Evolutionary conservation across 2,113 vertebrate species (phyloP).

Genomic region (Brachypodius melanocephalos): DNA sequence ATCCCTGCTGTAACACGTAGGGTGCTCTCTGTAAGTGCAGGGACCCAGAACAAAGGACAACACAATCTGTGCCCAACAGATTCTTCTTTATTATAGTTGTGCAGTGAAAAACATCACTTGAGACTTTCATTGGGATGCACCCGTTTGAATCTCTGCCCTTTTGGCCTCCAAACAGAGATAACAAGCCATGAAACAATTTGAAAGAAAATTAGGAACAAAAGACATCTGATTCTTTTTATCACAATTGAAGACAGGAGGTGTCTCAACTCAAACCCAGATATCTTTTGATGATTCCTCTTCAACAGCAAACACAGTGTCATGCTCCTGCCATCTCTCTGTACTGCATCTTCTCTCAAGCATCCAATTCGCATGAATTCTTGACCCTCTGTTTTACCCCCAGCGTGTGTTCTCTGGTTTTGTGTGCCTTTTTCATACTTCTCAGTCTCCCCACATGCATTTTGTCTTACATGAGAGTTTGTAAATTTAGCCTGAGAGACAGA

Average conservation of each 20-base stretch:
- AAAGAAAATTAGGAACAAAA: constrained; percentile 38
- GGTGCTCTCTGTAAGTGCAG: not conserved
- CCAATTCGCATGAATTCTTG: not conserved
- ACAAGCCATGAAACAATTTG: not conserved
- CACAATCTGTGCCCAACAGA: not conserved
- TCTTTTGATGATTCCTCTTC: not conserved
- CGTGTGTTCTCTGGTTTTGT: not conserved
- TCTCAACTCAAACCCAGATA: not conserved
- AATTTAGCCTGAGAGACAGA: not conserved
- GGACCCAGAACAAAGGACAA: not conserved
- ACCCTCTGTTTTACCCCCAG: not conserved
- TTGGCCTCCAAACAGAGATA: not conserved
- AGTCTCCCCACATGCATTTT: not conserved
- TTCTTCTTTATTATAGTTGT: not conserved
- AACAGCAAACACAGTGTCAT: not conserved
- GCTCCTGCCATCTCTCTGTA: not conserved
- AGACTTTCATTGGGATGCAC: not conserved
- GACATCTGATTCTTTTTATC: not conserved
- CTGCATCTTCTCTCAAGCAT: not conserved
- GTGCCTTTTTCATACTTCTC: not conserved
- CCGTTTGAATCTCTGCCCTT: not conserved
- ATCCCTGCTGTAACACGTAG: not conserved
- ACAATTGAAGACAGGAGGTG: not conserved
- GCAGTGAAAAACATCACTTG: not conserved
- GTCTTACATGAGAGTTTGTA: not conserved